phyloP scores from a whole-genome alignment of 1,140 invertebrate species.

The Drosophila tristis region DNA sequence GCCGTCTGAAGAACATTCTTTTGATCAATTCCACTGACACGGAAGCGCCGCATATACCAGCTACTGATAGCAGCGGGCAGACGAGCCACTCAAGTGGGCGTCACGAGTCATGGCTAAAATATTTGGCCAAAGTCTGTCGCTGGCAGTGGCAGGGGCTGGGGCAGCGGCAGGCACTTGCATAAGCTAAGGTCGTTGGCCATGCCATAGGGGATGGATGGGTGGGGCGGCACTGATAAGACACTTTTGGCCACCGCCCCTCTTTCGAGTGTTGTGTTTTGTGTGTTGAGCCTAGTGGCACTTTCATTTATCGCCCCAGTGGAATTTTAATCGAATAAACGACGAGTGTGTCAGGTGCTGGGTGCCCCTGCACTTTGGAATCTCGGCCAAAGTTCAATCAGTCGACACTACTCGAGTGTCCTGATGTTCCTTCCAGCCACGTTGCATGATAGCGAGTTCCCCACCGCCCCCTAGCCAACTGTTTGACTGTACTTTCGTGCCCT shows the following conservation, averaged over 20 bases:
- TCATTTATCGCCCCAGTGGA: slow-evolving; percentile 61
- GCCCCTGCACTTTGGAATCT: slow-evolving; percentile 24
- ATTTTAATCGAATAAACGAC: slow-evolving; percentile 68
- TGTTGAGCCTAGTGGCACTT: slow-evolving; percentile 37
- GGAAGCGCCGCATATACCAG: slow-evolving; percentile 38
- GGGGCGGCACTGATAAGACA: slow-evolving; percentile 22
- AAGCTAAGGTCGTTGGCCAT: slow-evolving; percentile 58
- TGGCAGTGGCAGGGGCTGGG: not conserved
- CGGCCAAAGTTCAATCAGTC: not conserved
- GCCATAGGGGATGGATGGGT: not conserved
- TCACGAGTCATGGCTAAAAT: slow-evolving; percentile 46
- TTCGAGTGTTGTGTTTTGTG: slow-evolving; percentile 14
- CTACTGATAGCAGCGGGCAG: slow-evolving; percentile 18
- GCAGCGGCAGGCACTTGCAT: slow-evolving; percentile 17
- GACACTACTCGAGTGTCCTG: not conserved
- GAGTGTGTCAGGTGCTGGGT: slow-evolving; percentile 43
- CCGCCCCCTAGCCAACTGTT: no score
- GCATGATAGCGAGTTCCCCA: no score
- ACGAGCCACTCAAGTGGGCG: slow-evolving; percentile 7
- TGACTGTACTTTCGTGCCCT: no score
- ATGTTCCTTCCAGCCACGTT: no score
- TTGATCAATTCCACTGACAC: slow-evolving; percentile 48
- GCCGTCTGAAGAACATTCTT: slow-evolving; percentile 25
- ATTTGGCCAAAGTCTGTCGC: slow-evolving; percentile 40
- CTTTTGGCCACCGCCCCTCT: slow-evolving; percentile 38